phyloP scores from a whole-genome alignment of 2,797 vertebrate species.

The Pseudomugil gertrudae region DNA sequence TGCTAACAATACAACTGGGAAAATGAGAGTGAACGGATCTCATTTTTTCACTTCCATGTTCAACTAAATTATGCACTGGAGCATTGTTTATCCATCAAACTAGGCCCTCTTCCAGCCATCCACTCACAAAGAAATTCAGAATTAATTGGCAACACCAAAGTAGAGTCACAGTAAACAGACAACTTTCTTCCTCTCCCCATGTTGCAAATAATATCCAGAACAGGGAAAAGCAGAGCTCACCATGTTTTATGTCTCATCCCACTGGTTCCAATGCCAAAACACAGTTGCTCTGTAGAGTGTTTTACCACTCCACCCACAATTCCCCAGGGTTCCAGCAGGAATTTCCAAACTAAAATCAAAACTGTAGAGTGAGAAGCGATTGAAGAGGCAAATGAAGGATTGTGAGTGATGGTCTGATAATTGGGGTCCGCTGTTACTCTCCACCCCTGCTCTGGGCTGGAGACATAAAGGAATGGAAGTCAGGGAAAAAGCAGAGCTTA shows the following conservation, averaged over 20 bases:
- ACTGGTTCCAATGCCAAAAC: slow-evolving; percentile 66
- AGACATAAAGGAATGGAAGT: slow-evolving; percentile 56
- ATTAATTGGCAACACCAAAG: slow-evolving; percentile 80
- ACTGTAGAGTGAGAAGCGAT: slow-evolving; percentile 53
- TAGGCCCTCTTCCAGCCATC: slow-evolving; percentile 71
- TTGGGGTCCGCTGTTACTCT: slow-evolving; percentile 71
- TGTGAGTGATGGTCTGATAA: slow-evolving; percentile 77
- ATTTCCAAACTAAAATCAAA: slow-evolving; percentile 71
- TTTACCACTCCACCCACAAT: slow-evolving; percentile 75
- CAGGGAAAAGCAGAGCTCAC: slow-evolving; percentile 29
- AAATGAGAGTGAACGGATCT: slow-evolving; percentile 57
- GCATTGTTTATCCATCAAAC: slow-evolving; percentile 80
- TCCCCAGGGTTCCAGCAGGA: slow-evolving; percentile 64
- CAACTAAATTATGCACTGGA: slow-evolving; percentile 75
- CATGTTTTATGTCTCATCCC: slow-evolving; percentile 62
- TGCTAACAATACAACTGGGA: slow-evolving; percentile 64
- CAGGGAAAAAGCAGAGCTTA: slow-evolving; percentile 53
- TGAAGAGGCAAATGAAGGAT: slow-evolving; percentile 75
- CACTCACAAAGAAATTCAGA: slow-evolving; percentile 71
- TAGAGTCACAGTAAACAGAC: slow-evolving; percentile 58
- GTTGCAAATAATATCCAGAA: slow-evolving; percentile 57
- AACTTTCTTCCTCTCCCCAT: slow-evolving; percentile 60
- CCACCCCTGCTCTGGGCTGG: slow-evolving; percentile 60
- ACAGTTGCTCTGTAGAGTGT: slow-evolving; percentile 70
- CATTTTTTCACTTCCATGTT: slow-evolving; percentile 57